These are phyloP conservation scores for Bembecia ichneumoniformis DNA, from an alignment of 2,888 invertebrate genomes.

Conservation along the genomic window DNA sequence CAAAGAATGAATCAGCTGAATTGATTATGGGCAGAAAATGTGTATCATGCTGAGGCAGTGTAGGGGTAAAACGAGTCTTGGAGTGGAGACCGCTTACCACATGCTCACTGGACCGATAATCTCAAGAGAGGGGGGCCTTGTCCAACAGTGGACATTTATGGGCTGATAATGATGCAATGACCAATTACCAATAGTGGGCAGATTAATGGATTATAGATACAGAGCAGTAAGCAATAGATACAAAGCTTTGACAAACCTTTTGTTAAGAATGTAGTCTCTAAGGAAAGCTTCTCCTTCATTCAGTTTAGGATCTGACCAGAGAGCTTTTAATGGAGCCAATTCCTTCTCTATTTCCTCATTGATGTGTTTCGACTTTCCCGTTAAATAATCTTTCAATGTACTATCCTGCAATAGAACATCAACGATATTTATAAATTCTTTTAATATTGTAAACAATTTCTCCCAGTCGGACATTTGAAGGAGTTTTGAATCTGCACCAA, in stretches of 20 bases:
- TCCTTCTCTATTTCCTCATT: conserved; percentile 74
- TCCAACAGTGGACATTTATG: too few species aligned
- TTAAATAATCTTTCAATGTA: conserved; percentile 79
- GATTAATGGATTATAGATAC: too few species aligned
- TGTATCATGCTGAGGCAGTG: too few species aligned
- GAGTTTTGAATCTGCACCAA: not conserved
- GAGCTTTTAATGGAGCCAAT: conserved; percentile 82
- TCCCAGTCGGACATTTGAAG: not conserved
- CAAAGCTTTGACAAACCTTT: conserved; percentile 61
- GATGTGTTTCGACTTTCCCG: conserved; percentile 78
- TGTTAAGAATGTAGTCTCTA: conserved; percentile 92
- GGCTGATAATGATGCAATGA: too few species aligned
- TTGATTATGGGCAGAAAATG: too few species aligned
- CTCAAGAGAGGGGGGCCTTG: too few species aligned
- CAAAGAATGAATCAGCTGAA: too few species aligned
- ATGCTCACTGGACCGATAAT: too few species aligned
- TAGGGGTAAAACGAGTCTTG: too few species aligned
- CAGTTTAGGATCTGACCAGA: conserved; percentile 87
- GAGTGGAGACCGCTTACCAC: too few species aligned
- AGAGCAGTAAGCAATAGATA: too few species aligned
- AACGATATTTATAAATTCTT: not conserved
- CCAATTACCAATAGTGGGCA: too few species aligned
- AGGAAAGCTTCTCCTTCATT: conserved; percentile 90
- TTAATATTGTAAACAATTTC: not conserved
- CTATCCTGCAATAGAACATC: conserved; percentile 33